These are phyloP conservation scores for Catharus bicknelli DNA, from an alignment of 2,113 vertebrate species.

Conservation along the genomic window DNA sequence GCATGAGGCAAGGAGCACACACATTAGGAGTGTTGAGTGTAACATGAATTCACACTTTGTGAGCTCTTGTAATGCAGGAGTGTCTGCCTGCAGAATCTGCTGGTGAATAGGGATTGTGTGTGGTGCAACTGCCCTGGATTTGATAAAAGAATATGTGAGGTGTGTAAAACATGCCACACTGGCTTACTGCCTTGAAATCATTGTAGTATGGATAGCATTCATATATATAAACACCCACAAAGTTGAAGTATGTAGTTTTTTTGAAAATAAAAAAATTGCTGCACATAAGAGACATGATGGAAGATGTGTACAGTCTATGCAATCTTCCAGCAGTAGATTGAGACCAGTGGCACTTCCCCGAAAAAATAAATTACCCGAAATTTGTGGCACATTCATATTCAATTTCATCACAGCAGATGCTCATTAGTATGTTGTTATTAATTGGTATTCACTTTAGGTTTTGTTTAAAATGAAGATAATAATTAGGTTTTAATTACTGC, in stretches of 20 bases:
- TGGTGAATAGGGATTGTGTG: background rate
- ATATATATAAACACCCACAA: slow-evolving; percentile 26
- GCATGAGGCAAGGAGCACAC: accelerated
- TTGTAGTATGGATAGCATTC: background rate
- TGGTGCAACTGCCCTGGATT: background rate
- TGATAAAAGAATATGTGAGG: background rate
- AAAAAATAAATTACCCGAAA: slow-evolving; percentile 86
- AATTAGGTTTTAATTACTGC: slow-evolving; percentile 89
- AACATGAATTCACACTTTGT: background rate
- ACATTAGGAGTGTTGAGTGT: background rate
- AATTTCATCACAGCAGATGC: slow-evolving; percentile 89
- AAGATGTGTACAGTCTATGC: slow-evolving; percentile 73
- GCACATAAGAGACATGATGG: slow-evolving; percentile 53
- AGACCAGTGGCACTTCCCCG: slow-evolving; percentile 81
- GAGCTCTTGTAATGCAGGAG: background rate
- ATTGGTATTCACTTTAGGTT: slow-evolving; percentile 89
- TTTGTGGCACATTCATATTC: slow-evolving; percentile 87
- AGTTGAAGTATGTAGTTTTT: slow-evolving; percentile 37
- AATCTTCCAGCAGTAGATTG: slow-evolving; percentile 74
- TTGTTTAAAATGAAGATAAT: slow-evolving; percentile 90
- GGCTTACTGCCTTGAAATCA: background rate
- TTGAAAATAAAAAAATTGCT: slow-evolving; percentile 59
- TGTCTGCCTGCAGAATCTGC: background rate
- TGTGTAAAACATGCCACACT: slow-evolving; percentile 6
- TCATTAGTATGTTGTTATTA: slow-evolving; percentile 90